Percentiles rank a stretch among this genome's conserved stretches.
Evolutionary conservation across 2,113 vertebrate genomes (phyloP).

Genomic region (Lepisosteus oculatus): DNA sequence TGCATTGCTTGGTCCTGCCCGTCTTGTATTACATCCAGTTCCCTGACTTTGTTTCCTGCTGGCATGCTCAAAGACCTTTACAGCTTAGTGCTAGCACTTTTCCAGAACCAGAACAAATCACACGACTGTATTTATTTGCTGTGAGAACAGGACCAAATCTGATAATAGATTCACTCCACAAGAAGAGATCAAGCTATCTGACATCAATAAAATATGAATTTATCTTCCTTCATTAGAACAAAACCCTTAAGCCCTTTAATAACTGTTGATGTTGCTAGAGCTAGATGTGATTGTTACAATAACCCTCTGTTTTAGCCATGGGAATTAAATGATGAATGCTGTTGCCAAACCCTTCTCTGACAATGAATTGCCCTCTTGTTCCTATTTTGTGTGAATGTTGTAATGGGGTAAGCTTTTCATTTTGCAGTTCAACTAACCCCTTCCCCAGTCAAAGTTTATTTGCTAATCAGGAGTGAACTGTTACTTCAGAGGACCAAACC

Average conservation of each 20-base stretch:
- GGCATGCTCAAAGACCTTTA: neutral
- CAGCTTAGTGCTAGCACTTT: neutral
- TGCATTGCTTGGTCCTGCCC: neutral
- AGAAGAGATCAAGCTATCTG: constrained; percentile 5
- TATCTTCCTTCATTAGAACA: constrained; percentile 23
- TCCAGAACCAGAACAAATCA: constrained; percentile 3
- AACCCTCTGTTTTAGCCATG: constrained; percentile 33
- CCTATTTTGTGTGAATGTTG: constrained; percentile 27
- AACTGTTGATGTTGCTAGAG: constrained; percentile 17
- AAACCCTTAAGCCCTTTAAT: constrained; percentile 24
- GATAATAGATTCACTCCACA: constrained; percentile 23
- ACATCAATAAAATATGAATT: constrained; percentile 26
- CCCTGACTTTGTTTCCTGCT: neutral
- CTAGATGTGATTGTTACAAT: constrained; percentile 25
- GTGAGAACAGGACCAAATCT: constrained; percentile 17
- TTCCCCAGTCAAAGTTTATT: constrained; percentile 20
- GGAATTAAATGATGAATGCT: constrained; percentile 34
- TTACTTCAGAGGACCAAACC: neutral
- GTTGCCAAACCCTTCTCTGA: constrained; percentile 22
- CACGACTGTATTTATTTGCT: constrained; percentile 16
- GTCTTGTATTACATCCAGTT: neutral
- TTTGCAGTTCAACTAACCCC: constrained; percentile 13
- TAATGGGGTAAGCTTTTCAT: constrained; percentile 26
- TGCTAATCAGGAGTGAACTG: constrained; percentile 20
- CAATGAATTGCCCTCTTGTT: constrained; percentile 39